Evolutionary conservation across 2,113 vertebrate species (phyloP), one percentile per base, ranked within the genome.

Genomic region (Otis tarda): DNA sequence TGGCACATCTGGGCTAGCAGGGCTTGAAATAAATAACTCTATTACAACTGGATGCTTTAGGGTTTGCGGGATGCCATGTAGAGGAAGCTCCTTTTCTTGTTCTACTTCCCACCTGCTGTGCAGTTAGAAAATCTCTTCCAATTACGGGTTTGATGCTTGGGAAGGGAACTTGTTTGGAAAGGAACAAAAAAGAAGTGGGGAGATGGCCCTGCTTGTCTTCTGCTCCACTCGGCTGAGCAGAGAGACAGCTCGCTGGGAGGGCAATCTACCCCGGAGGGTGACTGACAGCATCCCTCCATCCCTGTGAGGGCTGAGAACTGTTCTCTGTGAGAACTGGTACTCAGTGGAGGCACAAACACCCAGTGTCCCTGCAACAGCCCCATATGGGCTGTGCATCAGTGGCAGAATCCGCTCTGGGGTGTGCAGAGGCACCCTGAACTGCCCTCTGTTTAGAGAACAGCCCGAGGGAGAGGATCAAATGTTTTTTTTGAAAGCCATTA

Each of bases 21-120:
- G 93, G 68, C 64, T 93, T 80, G 94, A 92, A 93, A 64, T 83
- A 94, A 93, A 84, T 96, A 94, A 82, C 86, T 96, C 80, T 94
- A 59, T 96, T 82, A 89, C 73, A 61, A 73, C 28, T 86, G 75
- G 53, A 78, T 74, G 50, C 24, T 86, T 91, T 74, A 76, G 77
- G 15, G 37, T 90, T 93, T 94, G 83, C 2, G 2, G 59, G 55
- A 79, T 65, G 49, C 69, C n/a, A 2, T 12, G 65, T 24, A 65
- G 61, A 73, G n/a, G 76, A 84, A 91, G 31, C 83, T 92, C 53
- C 81, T 94, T 77, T 73, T 93, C 95, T 69, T 93, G 55, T 86
- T 78, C 71, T 92, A 22, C 64, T 87, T 63, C 74, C 59, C 47
- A 73, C 90, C 85, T 74, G 47, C 94, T 69, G 53, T 76, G 65